Evolutionary conservation across 2,888 invertebrate genomes (phyloP).

Genomic region (Drosophila stalkeri): DNA sequence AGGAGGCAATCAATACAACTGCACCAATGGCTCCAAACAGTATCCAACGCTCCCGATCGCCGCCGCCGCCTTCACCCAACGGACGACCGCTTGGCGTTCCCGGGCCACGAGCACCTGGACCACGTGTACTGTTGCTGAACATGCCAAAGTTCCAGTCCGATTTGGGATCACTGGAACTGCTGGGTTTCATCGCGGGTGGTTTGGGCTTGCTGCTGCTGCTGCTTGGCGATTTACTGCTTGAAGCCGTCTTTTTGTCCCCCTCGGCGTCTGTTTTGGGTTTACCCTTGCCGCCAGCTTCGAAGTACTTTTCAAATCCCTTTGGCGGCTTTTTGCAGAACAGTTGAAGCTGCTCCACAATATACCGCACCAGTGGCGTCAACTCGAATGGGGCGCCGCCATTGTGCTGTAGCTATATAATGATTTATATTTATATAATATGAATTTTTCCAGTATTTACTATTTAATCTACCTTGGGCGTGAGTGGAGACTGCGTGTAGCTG

Average conservation of each 20-base stretch:
- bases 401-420: conserved; percentile 49
- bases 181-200: conserved; percentile 82
- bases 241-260: conserved; percentile 42
- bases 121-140: conserved; percentile 85
- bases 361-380: conserved; percentile 74
- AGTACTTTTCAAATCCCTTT: conserved; percentile 97
- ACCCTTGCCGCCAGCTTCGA: conserved; percentile 87
- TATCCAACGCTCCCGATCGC: conserved; percentile 92
- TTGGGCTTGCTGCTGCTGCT: conserved; percentile 60
- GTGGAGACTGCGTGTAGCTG: conserved; percentile 83
- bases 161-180: conserved; percentile 63
- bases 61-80: conserved; percentile 88
- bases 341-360: conserved; percentile 75
- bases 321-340: conserved; percentile 92
- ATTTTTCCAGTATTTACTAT: background rate
- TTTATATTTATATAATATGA: background rate
- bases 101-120: conserved; percentile 83
- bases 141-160: conserved; percentile 88
- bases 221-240: conserved; percentile 47
- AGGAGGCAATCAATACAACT: conserved; percentile 89
- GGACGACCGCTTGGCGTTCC: conserved; percentile 86
- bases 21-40: conserved; percentile 91
- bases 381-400: conserved; percentile 48
- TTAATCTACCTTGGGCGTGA: conserved; percentile 56
- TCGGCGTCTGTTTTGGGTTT: conserved; percentile 27